Base-by-base conservation (phyloP, 2,888 invertebrate species). In the Drosophila lacicola region DNA sequence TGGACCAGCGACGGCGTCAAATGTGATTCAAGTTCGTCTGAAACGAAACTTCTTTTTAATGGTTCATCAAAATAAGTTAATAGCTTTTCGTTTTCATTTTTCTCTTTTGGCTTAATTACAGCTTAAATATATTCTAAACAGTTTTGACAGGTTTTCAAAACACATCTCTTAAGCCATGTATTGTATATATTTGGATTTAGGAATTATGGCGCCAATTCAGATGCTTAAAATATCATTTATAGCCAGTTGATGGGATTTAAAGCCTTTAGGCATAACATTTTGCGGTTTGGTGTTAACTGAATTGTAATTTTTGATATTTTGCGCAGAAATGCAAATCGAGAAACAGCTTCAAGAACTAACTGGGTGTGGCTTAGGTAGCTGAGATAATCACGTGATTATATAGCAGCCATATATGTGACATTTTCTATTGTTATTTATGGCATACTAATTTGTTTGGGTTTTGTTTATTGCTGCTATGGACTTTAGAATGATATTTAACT, bases 1-100 rank as follows among this genome's bases (percentile, higher is more conserved):
- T 86, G 41, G 55, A 53, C 39, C 70, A 36, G 41, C 41, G 74
- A 70, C 68, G 74, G 74, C 70, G 70, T 78, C 68, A 80, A 70
- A 73, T 57, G 65, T 69, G 71, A 53, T 73, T 74, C 80, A 73
- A 74, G 50, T 70, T 65, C 33, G 74, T 39, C 62, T 57, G 55
- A 62, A 73, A 73, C 51, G 72, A 74, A 74, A 73, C 71, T 74
- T 78, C 49, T 68, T 42, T 70, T 88, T 88, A 88, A 83, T 83
- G 73, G 83, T 71, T 83, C 88, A 83, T 83, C 88, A 82, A 86
- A 80, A 67, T 86, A 78, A 77, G 87, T 65, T 86, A 78, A 86
- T 82, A 44, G 66, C 66, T 56, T 73, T 78, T 74, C 64, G 62
- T 53, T 47, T 25, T 25, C 8, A 0, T 8, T 2, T 29, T 8